phyloP scores from a whole-genome alignment of 2,888 invertebrate species.

The Acleris sparsana region DNA sequence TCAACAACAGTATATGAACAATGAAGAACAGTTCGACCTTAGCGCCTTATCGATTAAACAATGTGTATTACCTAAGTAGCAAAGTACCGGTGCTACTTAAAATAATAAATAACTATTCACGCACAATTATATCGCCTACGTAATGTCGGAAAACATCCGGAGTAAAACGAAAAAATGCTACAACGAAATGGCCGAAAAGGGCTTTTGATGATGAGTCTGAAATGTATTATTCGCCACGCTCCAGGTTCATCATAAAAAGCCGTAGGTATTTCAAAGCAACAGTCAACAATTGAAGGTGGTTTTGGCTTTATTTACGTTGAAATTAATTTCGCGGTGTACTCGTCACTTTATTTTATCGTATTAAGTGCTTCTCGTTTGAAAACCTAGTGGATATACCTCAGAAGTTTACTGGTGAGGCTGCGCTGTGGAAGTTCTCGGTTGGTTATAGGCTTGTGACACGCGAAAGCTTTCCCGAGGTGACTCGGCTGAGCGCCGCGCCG shows the following conservation, averaged over 20 bases:
- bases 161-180: no score
- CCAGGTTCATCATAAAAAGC: no score
- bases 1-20: not conserved
- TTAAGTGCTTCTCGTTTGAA: conserved; percentile 41
- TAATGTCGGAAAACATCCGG: no score
- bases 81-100: no score
- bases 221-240: no score
- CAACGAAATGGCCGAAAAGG: no score
- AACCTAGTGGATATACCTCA: conserved; percentile 56
- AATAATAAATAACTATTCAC: not conserved
- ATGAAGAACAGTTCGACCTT: not conserved
- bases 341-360: conserved; percentile 1
- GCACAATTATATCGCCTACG: not conserved
- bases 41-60: conserved; percentile 20
- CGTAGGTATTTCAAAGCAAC: no score
- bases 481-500: conserved; percentile 49
- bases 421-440: conserved; percentile 54
- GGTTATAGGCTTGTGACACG: conserved; percentile 65
- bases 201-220: no score
- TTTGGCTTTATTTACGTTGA: no score
- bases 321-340: no score
- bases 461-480: conserved; percentile 61
- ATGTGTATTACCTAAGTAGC: not conserved
- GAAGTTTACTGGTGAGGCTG: conserved; percentile 55
- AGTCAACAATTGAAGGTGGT: no score